These are phyloP conservation scores for Cyprinodon tularosa DNA, from an alignment of 2,113 vertebrate species.

Conservation along the genomic window DNA sequence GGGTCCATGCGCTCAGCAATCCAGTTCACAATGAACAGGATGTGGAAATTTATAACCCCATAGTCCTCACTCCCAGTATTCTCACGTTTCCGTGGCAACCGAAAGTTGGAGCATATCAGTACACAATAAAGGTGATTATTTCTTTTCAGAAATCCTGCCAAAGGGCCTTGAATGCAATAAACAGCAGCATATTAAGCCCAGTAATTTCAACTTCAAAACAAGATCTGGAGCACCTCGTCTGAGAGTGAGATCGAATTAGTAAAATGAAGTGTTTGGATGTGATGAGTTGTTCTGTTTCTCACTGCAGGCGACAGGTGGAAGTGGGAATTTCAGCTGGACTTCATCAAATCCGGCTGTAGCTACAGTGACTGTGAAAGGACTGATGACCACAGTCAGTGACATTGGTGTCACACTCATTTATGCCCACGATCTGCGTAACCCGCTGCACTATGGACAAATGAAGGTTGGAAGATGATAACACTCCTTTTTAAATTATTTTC, in stretches of 20 bases:
- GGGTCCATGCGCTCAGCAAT: slow-evolving; percentile 78
- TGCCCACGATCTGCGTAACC: slow-evolving; percentile 89
- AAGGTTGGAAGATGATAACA: slow-evolving; percentile 77
- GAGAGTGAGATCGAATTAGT: not conserved
- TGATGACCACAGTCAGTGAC: slow-evolving; percentile 90
- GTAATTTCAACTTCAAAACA: not conserved
- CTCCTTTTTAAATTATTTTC: not conserved
- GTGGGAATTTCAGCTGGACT: slow-evolving; percentile 96
- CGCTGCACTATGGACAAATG: slow-evolving; percentile 90
- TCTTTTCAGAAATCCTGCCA: not conserved
- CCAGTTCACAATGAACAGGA: slow-evolving; percentile 92
- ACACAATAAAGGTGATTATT: slow-evolving; percentile 87
- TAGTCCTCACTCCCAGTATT: slow-evolving; percentile 88
- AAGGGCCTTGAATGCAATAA: not conserved
- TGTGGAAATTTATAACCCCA: slow-evolving; percentile 91
- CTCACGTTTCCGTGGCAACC: slow-evolving; percentile 98
- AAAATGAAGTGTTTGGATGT: not conserved
- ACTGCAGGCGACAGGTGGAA: slow-evolving; percentile 87
- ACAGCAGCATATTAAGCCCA: not conserved
- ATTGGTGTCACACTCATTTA: slow-evolving; percentile 86
- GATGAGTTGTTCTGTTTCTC: slow-evolving; percentile 3
- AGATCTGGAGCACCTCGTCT: not conserved
- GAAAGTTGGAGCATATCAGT: slow-evolving; percentile 89
- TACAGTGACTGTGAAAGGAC: slow-evolving; percentile 90
- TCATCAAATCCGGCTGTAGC: slow-evolving; percentile 86